A percentile compares a stretch with the other conserved stretches of the same genome.
phyloP scores from a whole-genome alignment of 2,113 vertebrate genomes.

The Aphyosemion australe region DNA sequence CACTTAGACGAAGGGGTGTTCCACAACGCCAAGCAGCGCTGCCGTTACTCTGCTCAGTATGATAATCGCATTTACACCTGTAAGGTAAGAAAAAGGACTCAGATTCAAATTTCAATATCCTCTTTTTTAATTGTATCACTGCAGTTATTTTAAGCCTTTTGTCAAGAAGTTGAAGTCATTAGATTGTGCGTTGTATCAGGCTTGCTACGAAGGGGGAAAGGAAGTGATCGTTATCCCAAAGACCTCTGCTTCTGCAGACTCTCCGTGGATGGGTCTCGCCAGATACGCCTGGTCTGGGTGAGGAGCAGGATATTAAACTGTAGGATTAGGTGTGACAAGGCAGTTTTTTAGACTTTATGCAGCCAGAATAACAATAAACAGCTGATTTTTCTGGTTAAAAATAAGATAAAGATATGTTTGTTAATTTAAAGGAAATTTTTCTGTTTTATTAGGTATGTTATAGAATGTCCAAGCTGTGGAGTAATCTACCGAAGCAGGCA shows the following conservation, averaged over 20 bases:
- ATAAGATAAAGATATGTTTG: no score
- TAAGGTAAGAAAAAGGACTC: slow-evolving; percentile 82
- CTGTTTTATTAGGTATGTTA: slow-evolving; percentile 87
- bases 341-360: no score
- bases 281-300: slow-evolving; percentile 99
- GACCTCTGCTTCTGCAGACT: slow-evolving; percentile 97
- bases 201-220: slow-evolving; percentile 95
- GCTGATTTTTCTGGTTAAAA: not conserved
- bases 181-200: slow-evolving; percentile 75
- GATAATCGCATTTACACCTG: slow-evolving; percentile 98
- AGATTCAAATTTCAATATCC: not conserved
- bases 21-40: slow-evolving; percentile 92
- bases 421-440: no score
- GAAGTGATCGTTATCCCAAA: slow-evolving; percentile 97
- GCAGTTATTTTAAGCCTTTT: not conserved
- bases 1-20: slow-evolving; percentile 88
- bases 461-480: slow-evolving; percentile 94
- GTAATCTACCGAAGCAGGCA: slow-evolving; percentile 98
- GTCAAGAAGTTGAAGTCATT: not conserved
- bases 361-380: slow-evolving; percentile 6
- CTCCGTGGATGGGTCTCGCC: slow-evolving; percentile 97
- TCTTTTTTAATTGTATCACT: not conserved
- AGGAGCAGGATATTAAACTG: slow-evolving; percentile 62
- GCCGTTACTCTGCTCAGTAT: slow-evolving; percentile 92
- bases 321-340: not conserved